Percentiles rank a stretch among this genome's conserved stretches.
These are phyloP conservation scores for Echeneis naucrates DNA, from an alignment of 2,797 vertebrate species.

Conservation along the genomic window DNA sequence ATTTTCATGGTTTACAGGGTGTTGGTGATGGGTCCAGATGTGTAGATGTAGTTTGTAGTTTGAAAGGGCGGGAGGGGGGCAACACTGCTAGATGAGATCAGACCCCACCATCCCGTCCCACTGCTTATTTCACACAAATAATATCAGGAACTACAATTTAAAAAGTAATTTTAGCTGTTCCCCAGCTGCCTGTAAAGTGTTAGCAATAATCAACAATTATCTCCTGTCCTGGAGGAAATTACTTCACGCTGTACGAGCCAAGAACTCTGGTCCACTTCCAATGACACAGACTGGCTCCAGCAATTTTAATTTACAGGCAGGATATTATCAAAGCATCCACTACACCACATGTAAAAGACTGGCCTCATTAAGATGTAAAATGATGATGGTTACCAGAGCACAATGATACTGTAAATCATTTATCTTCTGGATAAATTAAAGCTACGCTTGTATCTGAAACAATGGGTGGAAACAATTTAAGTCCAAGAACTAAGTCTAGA, in stretches of 20 bases:
- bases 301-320: background rate
- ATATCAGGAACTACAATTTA: background rate
- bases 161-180: background rate
- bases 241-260: constrained; percentile 8
- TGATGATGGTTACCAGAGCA: background rate
- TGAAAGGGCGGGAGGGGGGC: background rate
- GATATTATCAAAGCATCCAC: background rate
- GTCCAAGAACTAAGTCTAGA: background rate
- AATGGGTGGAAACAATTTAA: too few relatives aligned
- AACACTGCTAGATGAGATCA: background rate
- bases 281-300: background rate
- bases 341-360: constrained; percentile 4
- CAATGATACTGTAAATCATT: background rate
- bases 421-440: background rate
- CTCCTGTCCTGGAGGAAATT: background rate
- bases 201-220: background rate
- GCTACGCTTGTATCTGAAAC: background rate
- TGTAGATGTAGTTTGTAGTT: background rate
- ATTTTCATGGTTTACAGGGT: background rate
- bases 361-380: background rate
- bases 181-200: background rate
- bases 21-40: background rate
- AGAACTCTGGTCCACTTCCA: constrained; percentile 15
- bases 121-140: background rate
- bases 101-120: too few relatives aligned